Evolutionary conservation across 2,797 vertebrate genomes (phyloP), one percentile per base, ranked within the genome.

Genomic region (Dendrocincla fuliginosa): DNA sequence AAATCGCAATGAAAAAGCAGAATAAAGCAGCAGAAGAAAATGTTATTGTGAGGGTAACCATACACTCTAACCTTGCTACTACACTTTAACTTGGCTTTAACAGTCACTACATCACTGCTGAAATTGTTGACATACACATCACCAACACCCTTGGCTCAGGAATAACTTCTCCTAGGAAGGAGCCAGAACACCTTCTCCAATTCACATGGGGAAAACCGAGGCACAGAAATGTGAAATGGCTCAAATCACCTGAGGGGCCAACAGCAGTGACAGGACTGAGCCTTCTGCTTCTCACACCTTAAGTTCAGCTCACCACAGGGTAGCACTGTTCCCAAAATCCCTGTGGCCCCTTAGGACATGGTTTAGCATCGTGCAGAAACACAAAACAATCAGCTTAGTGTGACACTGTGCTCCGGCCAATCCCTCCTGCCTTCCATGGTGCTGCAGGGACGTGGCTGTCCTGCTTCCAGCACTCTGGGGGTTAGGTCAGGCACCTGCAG

Each of bases 381-480:
- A 22, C 39, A 23, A 55, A 52, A 42, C 16, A 32, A 10, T 8
- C 13, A 4, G 0, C 9, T 15, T 5, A 13, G 4, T 8, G 14
- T 11, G 23, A 11, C 4, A 0, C 11, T 20, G 18, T n/a, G 59
- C 32, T 52, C 63, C 12, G n/a, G 28, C 30, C 64, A 41, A 8
- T 12, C 47, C 6, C 2, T 56, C 10, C 69, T 24, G 0, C n/a
- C 30, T 75, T 25, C 42, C 50, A 2, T 0, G 0, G 15, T 0
- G 2, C 53, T 28, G 9, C 41, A 14, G 1, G 3, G 41, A 16
- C 16, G 16, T 4, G 8, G 6, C 46, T 46, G 24, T 42, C 13
- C 46, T 42, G 19, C 13, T 23, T 8, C 27, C 63, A 81, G 47
- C 5, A 0, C 39, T 23, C 1, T 15, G 8, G 52, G 30, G 30